A percentile compares a stretch with the other conserved stretches of the same genome.
These are phyloP conservation scores for Solenodon paradoxus DNA, from an alignment of 2,113 vertebrate species.

Conservation along the genomic window DNA sequence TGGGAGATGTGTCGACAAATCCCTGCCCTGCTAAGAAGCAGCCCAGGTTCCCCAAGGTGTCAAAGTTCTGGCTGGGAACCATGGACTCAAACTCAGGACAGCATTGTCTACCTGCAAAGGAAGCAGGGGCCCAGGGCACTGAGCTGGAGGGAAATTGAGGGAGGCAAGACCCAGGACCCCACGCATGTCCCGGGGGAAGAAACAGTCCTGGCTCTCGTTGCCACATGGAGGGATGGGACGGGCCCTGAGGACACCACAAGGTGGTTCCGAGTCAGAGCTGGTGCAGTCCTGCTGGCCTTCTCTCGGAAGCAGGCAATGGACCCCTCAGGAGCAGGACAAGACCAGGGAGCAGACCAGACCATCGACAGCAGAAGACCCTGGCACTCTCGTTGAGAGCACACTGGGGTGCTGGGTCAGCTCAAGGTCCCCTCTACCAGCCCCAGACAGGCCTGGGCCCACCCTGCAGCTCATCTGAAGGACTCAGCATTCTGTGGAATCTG, in stretches of 20 bases:
- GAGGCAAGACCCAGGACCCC: not conserved
- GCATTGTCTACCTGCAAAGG: not conserved
- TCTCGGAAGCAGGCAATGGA: too few relatives aligned
- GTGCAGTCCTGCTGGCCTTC: too few relatives aligned
- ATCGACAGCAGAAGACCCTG: too few relatives aligned
- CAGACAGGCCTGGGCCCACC: not conserved
- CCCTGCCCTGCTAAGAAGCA: not conserved
- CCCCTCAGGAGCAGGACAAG: too few relatives aligned
- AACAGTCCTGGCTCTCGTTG: not conserved
- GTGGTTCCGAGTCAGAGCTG: too few relatives aligned
- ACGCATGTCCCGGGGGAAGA: not conserved
- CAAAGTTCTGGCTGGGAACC: not conserved
- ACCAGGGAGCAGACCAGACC: too few relatives aligned
- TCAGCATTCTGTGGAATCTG: not conserved
- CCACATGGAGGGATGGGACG: too few relatives aligned
- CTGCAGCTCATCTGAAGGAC: constrained; percentile 10
- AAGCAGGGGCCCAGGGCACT: not conserved
- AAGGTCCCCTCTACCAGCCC: not conserved
- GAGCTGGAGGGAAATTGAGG: not conserved
- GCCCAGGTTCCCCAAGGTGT: not conserved
- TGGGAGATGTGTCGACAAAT: not conserved
- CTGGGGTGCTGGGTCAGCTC: not conserved
- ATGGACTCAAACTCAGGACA: not conserved
- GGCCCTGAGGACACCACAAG: too few relatives aligned
- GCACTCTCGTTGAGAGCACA: too few relatives aligned